Conservation (phyloP, 2,113 vertebrate genomes). For the Colistium nudipinnis region DNA sequence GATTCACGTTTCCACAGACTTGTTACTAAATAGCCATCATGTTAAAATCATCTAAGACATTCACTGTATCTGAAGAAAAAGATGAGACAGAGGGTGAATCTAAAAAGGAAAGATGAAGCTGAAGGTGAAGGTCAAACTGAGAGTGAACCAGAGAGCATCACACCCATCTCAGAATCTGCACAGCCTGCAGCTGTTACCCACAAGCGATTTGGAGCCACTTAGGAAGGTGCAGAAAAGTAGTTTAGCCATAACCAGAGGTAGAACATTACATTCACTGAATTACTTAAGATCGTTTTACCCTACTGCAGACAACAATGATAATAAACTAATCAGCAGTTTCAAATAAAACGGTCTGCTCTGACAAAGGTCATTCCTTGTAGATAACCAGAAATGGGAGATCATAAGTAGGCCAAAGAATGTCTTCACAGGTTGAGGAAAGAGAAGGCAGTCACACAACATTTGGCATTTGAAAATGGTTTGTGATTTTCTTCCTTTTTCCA, state of each 20-base stretch:
- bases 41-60: not conserved
- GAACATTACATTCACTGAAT: not conserved
- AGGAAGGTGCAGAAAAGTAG: conserved; percentile 48
- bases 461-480: not conserved
- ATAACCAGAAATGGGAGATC: too few species aligned
- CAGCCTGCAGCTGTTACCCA: not conserved
- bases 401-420: not conserved
- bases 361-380: not conserved
- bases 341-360: not conserved
- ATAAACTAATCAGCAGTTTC: not conserved
- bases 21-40: conserved; percentile 12
- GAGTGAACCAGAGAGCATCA: conserved; percentile 2
- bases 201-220: conserved; percentile 25
- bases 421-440: not conserved
- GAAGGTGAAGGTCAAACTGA: not conserved
- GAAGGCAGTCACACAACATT: not conserved
- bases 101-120: not conserved
- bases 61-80: conserved; percentile 23
- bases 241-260: conserved; percentile 24
- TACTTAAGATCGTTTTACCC: not conserved
- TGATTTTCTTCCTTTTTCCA: not conserved
- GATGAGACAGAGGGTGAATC: not conserved
- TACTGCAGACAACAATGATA: not conserved
- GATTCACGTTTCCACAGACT: conserved; percentile 2
- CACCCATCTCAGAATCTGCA: conserved; percentile 6